Evolutionary conservation across 2,113 vertebrate genomes (phyloP), one percentile per base, ranked within the genome.

Genomic region (Cyanoliseus patagonus): DNA sequence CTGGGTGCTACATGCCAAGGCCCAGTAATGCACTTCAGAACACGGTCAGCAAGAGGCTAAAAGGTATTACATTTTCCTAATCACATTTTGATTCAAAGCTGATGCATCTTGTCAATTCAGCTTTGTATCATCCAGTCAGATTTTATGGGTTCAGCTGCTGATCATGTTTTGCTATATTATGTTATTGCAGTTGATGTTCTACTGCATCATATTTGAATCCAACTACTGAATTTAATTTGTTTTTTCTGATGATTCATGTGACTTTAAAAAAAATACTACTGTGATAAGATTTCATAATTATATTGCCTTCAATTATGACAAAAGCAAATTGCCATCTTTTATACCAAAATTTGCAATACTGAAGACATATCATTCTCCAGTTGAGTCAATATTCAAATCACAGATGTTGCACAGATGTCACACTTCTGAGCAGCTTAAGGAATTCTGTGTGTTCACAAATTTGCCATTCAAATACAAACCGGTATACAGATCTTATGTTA

Each of bases 181-280:
- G 0, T 93, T 93, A 88, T 39, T 80, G 46, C 19, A 95, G 62
- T 52, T 91, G 63, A 88, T 94, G 53, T 92, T 96, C 68, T 77
- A 79, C 75, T 90, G 53, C 18, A 82, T 62, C 66, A 49, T 84
- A 42, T 53, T 92, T 80, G 72, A 6, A 0, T 70, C 69, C 62
- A 83, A 68, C n/a, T 78, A 84, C 39, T 31, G 41, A 91, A 94
- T 64, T 82, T n/a, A 62, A 62, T 89, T 49, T 74, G 51, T 2
- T 70, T 70, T 28, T 92, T 92, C 51, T 78, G 47, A 91, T 93
- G 62, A 95, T 80, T 96, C 82, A 94, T 59, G 64, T 86, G 72
- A 93, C 69, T 62, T 11, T 42, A 7, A 0, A 17, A 35, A 81
- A 84, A 67, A 47, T 44, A 82, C 20, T 52, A 15, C 22, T 49